phyloP scores from a whole-genome alignment of 2,797 vertebrate genomes.

The Meriones psammophilus region DNA sequence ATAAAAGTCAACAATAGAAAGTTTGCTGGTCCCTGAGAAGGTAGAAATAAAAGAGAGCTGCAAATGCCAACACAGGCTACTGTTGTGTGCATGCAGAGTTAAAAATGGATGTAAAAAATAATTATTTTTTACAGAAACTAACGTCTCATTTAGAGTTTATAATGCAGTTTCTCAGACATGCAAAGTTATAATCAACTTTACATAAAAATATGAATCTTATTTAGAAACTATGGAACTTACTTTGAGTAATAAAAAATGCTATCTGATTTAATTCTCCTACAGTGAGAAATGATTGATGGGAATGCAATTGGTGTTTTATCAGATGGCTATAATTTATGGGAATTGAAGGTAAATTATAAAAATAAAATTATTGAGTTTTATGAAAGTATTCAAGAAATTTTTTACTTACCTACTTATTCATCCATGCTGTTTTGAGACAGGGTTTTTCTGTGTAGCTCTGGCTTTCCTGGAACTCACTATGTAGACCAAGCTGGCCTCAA shows the following conservation, averaged over 20 bases:
- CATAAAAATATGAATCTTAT: conserved; percentile 81
- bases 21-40: conserved; percentile 72
- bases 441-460: background rate
- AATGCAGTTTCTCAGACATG: conserved; percentile 72
- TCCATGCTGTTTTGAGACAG: background rate
- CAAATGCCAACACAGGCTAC: conserved; percentile 71
- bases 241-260: conserved; percentile 57
- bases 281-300: conserved; percentile 75
- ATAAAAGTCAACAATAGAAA: conserved; percentile 78
- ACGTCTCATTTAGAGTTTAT: conserved; percentile 84
- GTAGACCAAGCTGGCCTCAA: background rate
- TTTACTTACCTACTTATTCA: background rate
- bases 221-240: conserved; percentile 69
- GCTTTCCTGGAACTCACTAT: background rate
- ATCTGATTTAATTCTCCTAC: conserved; percentile 73
- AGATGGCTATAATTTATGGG: conserved; percentile 21
- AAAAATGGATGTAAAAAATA: no score
- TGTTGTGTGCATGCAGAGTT: conserved; percentile 71
- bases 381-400: background rate
- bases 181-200: conserved; percentile 77
- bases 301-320: conserved; percentile 46
- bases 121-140: no score
- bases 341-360: background rate
- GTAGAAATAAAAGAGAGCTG: conserved; percentile 46
- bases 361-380: background rate